Conservation (phyloP, 2,113 vertebrate species). For the Rhombomys opimus region DNA sequence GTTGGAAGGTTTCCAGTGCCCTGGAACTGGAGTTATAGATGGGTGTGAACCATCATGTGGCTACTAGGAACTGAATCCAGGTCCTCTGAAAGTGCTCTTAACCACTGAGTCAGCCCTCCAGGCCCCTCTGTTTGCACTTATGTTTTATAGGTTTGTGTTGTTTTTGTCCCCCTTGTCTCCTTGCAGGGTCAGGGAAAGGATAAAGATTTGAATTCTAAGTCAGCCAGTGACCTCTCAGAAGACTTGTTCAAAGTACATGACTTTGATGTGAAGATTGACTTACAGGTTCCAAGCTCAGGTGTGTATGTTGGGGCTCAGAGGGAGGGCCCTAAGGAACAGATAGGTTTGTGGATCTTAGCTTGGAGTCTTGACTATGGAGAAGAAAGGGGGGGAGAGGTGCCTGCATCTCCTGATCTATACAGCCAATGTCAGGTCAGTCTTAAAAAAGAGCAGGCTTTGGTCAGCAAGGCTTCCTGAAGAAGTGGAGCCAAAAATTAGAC, state of each 20-base stretch:
- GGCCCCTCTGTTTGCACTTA: not conserved
- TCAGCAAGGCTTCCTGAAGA: not conserved
- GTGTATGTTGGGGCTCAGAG: not conserved
- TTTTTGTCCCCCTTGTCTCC: constrained; percentile 29
- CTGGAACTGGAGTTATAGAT: not conserved
- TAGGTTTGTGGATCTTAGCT: no score
- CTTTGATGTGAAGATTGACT: constrained; percentile 99
- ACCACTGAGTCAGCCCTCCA: not conserved
- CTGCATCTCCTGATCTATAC: not conserved
- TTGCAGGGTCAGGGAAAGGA: constrained; percentile 93
- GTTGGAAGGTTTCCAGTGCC: not conserved
- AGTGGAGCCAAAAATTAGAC: not conserved
- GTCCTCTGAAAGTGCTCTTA: not conserved
- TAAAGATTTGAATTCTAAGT: constrained; percentile 94
- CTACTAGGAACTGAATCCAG: not conserved
- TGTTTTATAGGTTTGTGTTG: not conserved
- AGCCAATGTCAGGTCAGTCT: not conserved
- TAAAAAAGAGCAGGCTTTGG: not conserved
- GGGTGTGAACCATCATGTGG: not conserved
- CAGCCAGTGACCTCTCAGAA: constrained; percentile 97
- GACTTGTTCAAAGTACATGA: constrained; percentile 99
- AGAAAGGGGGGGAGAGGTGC: not conserved
- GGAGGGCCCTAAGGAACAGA: not conserved
- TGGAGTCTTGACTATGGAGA: not conserved
- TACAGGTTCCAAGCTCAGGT: constrained; percentile 99